These are phyloP conservation scores for Drosophila yakuba DNA, from an alignment of 1,140 invertebrate genomes.

Conservation along the genomic window DNA sequence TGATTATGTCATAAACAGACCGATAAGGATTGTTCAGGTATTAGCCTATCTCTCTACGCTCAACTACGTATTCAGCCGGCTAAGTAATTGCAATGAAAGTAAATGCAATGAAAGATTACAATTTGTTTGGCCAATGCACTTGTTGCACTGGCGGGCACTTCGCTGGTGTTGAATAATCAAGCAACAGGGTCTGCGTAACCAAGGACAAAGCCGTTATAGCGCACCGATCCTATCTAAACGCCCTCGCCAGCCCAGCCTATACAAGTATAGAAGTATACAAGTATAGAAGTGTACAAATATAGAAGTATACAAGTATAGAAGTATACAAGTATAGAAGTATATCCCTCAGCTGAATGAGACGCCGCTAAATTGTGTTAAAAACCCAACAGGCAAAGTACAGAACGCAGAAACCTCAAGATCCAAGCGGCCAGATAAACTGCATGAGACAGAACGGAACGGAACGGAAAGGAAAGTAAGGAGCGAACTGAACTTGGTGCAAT, in stretches of 20 bases:
- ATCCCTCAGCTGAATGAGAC: slow-evolving; percentile 30
- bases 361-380: slow-evolving; percentile 81
- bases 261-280: neutral
- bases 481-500: slow-evolving; percentile 66
- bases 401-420: slow-evolving; percentile 82
- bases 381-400: slow-evolving; percentile 71
- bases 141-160: slow-evolving; percentile 12
- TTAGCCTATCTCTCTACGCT: neutral
- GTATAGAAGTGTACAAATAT: too few relatives aligned
- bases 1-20: slow-evolving; percentile 8
- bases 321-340: neutral
- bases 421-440: slow-evolving; percentile 63
- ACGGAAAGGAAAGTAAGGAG: slow-evolving; percentile 17
- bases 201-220: slow-evolving; percentile 63
- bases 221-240: slow-evolving; percentile 4
- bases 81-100: slow-evolving; percentile 62
- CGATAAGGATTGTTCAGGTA: neutral
- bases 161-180: slow-evolving; percentile 41
- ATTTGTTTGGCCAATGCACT: slow-evolving; percentile 57
- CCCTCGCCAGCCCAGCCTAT: neutral
- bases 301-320: neutral
- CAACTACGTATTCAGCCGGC: neutral
- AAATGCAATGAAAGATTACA: slow-evolving; percentile 73
- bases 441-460: slow-evolving; percentile 49
- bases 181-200: slow-evolving; percentile 49